A percentile compares a stretch with the other conserved stretches of the same genome.
Conservation (phyloP, 1,140 invertebrate genomes). For the Lepidurus apus region DNA sequence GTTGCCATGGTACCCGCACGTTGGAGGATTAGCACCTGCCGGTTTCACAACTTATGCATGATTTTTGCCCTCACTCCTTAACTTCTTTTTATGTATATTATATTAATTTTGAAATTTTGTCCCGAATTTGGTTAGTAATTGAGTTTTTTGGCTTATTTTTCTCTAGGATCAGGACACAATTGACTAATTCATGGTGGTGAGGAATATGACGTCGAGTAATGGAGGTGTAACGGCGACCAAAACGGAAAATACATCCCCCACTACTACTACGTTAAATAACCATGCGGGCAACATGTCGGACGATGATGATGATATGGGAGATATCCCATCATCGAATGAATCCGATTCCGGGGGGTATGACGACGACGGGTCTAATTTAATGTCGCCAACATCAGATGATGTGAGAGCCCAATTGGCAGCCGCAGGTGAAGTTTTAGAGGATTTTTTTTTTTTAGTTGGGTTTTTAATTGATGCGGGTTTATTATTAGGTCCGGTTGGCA, state of each 20-base stretch:
- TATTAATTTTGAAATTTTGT: neutral
- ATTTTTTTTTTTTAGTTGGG: conserved; percentile 39
- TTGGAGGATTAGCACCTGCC: conserved; percentile 20
- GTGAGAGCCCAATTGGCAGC: conserved; percentile 92
- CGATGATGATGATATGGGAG: conserved; percentile 40
- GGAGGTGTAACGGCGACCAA: neutral
- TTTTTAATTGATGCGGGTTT: conserved; percentile 30
- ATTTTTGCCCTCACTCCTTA: neutral
- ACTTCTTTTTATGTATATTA: neutral
- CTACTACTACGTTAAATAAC: neutral
- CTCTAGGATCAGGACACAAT: neutral
- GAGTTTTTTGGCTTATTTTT: neutral
- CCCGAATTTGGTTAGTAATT: neutral
- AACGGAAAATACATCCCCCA: neutral
- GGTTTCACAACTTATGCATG: conserved; percentile 1
- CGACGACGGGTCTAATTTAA: conserved; percentile 42
- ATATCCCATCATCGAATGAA: conserved; percentile 24
- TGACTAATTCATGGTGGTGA: conserved; percentile 15
- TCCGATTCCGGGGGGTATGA: conserved; percentile 32
- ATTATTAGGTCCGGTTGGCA: conserved; percentile 79
- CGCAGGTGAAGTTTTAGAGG: conserved; percentile 57
- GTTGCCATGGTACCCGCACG: conserved; percentile 20
- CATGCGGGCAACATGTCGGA: conserved; percentile 29
- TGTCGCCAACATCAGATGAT: conserved; percentile 58
- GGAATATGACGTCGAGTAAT: conserved; percentile 11